Evolutionary conservation across 2,797 vertebrate species (phyloP).

Genomic region (Lacerta bilineata): DNA sequence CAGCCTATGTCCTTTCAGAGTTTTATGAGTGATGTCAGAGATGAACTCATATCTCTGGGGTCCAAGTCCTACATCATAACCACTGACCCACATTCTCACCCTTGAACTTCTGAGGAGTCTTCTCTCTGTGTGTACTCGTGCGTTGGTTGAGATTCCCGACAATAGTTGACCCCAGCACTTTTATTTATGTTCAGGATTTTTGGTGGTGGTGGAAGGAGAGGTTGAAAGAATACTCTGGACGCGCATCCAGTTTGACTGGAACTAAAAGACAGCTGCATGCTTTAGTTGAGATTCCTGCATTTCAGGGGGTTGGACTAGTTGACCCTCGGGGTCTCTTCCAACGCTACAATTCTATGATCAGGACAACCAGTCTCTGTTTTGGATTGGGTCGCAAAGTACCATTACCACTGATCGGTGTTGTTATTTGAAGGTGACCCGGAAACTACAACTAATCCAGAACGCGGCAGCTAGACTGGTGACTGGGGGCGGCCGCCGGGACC

Average conservation of each 20-base stretch:
- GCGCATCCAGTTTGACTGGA: neutral
- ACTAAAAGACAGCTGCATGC: neutral
- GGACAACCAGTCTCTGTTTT: too few species aligned
- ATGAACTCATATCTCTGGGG: neutral
- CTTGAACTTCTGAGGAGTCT: neutral
- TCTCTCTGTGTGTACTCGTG: neutral
- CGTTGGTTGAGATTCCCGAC: neutral
- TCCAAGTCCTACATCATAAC: neutral
- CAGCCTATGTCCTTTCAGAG: neutral
- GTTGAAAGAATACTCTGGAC: neutral
- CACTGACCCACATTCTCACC: neutral
- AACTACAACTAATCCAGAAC: too few species aligned
- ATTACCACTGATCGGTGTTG: too few species aligned
- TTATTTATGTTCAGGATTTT: neutral
- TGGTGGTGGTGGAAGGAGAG: neutral
- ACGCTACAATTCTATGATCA: too few species aligned
- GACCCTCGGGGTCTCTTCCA: too few species aligned
- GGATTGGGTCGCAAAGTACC: too few species aligned
- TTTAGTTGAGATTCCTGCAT: too few species aligned
- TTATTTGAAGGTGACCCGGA: too few species aligned
- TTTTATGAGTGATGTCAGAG: neutral
- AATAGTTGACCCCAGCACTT: neutral
- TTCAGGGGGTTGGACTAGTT: too few species aligned
- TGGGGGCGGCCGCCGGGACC: too few species aligned
- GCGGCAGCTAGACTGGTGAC: too few species aligned